Evolutionary conservation across 2,888 invertebrate genomes (phyloP).

Genomic region (Psococerastis gibbosa): DNA sequence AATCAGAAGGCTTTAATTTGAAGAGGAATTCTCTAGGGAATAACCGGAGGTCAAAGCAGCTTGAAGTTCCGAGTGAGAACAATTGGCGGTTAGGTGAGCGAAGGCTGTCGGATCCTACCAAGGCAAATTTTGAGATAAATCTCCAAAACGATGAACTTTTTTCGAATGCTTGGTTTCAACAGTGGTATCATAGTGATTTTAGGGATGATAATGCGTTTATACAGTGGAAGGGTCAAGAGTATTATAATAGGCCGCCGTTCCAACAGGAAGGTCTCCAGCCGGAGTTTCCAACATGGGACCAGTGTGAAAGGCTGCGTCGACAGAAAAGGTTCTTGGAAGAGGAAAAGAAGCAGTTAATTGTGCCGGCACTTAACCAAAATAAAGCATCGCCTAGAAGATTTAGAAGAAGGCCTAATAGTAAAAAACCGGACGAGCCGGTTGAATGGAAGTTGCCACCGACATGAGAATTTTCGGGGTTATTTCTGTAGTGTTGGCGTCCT

Average conservation of each 20-base stretch:
- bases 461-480: too few species aligned
- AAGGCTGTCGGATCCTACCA: not conserved
- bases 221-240: not conserved
- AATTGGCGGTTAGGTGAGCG: not conserved
- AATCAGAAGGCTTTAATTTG: not conserved
- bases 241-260: not conserved
- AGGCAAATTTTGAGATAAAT: not conserved
- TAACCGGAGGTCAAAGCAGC: not conserved
- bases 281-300: constrained; percentile 3
- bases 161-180: constrained; percentile 6
- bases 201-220: constrained; percentile 5
- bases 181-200: constrained; percentile 6
- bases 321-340: not conserved
- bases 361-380: not conserved
- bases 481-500: too few species aligned
- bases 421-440: not conserved
- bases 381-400: not conserved
- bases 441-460: constrained; percentile 5
- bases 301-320: constrained; percentile 1
- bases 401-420: not conserved
- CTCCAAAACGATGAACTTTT: not conserved
- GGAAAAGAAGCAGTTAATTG: not conserved
- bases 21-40: not conserved
- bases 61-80: not conserved
- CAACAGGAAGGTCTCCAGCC: constrained; percentile 1